Conservation (phyloP, 1,140 invertebrate genomes). For the Thaumatotibia leucotreta region DNA sequence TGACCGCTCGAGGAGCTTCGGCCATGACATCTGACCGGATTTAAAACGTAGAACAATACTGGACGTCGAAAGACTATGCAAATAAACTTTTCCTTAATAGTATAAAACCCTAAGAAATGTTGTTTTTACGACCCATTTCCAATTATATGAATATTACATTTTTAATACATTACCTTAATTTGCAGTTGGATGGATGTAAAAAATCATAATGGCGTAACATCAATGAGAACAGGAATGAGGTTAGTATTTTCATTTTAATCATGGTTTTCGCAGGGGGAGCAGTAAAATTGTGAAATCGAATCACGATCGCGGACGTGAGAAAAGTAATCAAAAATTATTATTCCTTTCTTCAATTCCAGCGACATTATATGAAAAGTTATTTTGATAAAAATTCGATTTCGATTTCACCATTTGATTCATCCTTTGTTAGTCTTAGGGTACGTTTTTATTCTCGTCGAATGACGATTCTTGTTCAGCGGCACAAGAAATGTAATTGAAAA, state of each 20-base stretch:
- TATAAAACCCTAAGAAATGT: no score
- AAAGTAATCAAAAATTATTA: conserved; percentile 71
- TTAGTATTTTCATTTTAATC: conserved; percentile 50
- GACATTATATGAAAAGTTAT: conserved; percentile 43
- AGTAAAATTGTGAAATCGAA: conserved; percentile 61
- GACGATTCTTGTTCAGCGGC: conserved; percentile 7
- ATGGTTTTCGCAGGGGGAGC: conserved; percentile 44
- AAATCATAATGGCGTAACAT: background rate
- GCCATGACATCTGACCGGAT: no score
- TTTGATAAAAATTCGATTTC: conserved; percentile 28
- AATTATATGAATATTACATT: no score
- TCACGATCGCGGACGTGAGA: conserved; percentile 68
- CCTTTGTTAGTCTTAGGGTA: conserved; percentile 15
- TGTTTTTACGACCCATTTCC: no score
- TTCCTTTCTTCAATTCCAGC: conserved; percentile 58
- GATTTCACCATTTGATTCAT: conserved; percentile 40
- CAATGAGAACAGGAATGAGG: background rate
- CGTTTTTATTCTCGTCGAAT: conserved; percentile 5
- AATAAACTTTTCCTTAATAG: no score
- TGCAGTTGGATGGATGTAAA: no score
- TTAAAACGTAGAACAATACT: no score
- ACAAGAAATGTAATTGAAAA: conserved; percentile 14
- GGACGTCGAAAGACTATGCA: no score
- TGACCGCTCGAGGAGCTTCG: no score
- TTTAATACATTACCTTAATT: no score